A percentile compares a stretch with the other conserved stretches of the same genome.
Evolutionary conservation across 2,888 invertebrate genomes (phyloP).

Genomic region (Rhagophthalmus giganteus): DNA sequence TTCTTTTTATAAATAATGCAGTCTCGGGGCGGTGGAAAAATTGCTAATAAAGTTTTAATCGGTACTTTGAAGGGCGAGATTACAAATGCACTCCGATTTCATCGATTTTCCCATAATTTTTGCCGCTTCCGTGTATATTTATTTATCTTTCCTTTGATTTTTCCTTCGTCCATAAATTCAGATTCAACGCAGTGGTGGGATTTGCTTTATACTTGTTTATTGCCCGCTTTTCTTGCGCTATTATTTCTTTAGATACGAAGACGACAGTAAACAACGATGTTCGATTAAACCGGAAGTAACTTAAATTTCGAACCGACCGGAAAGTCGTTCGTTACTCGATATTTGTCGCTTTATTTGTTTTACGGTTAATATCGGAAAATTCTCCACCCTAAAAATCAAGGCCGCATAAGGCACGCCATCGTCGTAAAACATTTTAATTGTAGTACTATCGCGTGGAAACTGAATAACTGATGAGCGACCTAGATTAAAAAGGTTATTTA

Average conservation of each 20-base stretch:
- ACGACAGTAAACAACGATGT: too few species aligned
- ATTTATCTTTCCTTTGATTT: not conserved
- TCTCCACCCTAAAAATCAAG: constrained; percentile 29
- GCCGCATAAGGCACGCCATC: constrained; percentile 43
- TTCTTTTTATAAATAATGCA: too few species aligned
- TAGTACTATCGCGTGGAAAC: constrained; percentile 46
- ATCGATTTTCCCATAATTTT: not conserved
- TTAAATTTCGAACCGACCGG: too few species aligned
- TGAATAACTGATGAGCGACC: constrained; percentile 43
- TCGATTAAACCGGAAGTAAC: too few species aligned
- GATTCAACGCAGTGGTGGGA: not conserved
- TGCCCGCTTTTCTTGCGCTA: not conserved
- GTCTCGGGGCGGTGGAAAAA: too few species aligned
- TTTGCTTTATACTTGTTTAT: not conserved
- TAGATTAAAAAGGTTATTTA: constrained; percentile 28
- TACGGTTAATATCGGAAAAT: constrained; percentile 14
- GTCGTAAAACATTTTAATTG: constrained; percentile 49
- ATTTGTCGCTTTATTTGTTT: too few species aligned
- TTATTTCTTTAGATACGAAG: too few species aligned
- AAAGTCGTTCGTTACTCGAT: too few species aligned
- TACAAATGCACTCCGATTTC: not conserved
- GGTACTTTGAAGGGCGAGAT: too few species aligned
- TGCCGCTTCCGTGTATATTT: not conserved
- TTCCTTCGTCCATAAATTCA: not conserved
- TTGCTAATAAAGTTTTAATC: too few species aligned